These are phyloP conservation scores for Aphelenchoides fujianensis DNA, from an alignment of 1,140 invertebrate species.

Conservation along the genomic window DNA sequence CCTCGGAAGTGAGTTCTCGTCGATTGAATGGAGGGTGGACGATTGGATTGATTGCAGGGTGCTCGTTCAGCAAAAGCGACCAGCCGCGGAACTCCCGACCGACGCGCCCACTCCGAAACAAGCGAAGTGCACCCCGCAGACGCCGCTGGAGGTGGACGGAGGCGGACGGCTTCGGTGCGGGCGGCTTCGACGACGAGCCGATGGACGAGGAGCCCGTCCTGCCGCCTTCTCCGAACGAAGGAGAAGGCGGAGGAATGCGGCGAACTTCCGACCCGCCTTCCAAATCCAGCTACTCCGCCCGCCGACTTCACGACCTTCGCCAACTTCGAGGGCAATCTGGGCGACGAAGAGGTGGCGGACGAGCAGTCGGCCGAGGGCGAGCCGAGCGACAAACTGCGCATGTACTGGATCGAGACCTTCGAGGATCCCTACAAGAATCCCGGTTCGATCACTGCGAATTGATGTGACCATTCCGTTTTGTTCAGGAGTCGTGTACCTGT, in stretches of 20 bases:
- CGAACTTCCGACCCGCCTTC: neutral
- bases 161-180: neutral
- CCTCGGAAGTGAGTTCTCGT: neutral
- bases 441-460: too few species aligned
- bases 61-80: neutral
- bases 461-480: too few species aligned
- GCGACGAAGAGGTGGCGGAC: neutral
- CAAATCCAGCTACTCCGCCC: too few species aligned
- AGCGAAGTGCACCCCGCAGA: neutral
- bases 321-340: neutral
- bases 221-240: neutral
- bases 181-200: neutral
- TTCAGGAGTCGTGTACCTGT: slow-evolving; percentile 45
- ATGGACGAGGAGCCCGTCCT: too few species aligned
- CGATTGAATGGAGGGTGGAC: too few species aligned
- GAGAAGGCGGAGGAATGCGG: neutral
- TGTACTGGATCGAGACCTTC: slow-evolving; percentile 15
- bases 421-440: slow-evolving; percentile 7
- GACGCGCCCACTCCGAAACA: neutral
- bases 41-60: neutral
- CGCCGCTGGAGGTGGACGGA: neutral
- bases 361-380: neutral
- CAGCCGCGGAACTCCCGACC: neutral
- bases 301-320: neutral
- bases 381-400: neutral